A percentile compares a stretch with the other conserved stretches of the same genome.
Conservation (phyloP, 1,140 invertebrate species). For the Drosophila nebulosa region DNA sequence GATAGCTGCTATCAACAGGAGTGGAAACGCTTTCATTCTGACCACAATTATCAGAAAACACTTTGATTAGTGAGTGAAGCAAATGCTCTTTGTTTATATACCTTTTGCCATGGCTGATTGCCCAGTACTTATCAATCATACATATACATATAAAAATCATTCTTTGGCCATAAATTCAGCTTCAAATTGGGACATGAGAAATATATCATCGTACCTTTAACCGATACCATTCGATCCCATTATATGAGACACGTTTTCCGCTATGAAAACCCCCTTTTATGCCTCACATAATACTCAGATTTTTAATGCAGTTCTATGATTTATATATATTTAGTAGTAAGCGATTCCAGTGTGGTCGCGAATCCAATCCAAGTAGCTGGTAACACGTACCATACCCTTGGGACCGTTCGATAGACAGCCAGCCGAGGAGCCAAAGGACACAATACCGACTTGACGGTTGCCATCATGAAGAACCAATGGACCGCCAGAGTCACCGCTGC, state of each 20-base stretch:
- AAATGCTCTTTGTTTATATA: background rate
- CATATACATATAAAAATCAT: background rate
- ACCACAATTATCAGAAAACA: background rate
- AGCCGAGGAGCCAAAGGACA: conserved; percentile 81
- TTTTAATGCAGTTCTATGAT: background rate
- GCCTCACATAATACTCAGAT: background rate
- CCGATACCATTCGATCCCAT: background rate
- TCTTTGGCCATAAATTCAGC: background rate
- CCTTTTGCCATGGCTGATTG: background rate
- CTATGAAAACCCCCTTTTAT: too few species aligned
- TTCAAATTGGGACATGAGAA: background rate
- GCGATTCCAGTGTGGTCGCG: conserved; percentile 81
- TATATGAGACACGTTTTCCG: background rate
- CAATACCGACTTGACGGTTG: conserved; percentile 80
- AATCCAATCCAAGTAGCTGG: conserved; percentile 82
- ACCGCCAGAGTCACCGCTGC: conserved; percentile 51
- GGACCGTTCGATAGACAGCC: conserved; percentile 82
- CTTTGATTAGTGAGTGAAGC: background rate
- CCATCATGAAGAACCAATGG: conserved; percentile 27
- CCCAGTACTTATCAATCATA: background rate
- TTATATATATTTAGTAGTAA: conserved; percentile 9
- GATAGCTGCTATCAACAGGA: conserved; percentile 19
- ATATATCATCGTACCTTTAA: background rate
- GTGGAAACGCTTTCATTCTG: conserved; percentile 16
- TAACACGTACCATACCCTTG: conserved; percentile 82